Evolutionary conservation across 2,797 vertebrate species (phyloP).

Genomic region (Sebastes iracundus): DNA sequence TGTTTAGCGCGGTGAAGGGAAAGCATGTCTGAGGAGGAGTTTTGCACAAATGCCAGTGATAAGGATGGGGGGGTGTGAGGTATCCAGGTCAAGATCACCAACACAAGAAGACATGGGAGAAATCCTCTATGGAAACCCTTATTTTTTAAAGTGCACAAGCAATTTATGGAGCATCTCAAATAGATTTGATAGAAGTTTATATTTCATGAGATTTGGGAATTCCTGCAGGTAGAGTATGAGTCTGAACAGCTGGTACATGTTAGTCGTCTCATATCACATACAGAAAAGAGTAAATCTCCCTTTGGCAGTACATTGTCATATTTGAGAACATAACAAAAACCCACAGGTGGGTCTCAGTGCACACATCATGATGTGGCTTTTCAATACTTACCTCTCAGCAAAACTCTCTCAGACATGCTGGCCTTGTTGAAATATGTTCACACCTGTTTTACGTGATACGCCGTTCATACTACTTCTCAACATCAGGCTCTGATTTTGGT

Average conservation of each 20-base stretch:
- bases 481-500: constrained; percentile 15
- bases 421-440: constrained; percentile 1
- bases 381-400: background rate
- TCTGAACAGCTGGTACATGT: constrained; percentile 46
- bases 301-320: background rate
- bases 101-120: background rate
- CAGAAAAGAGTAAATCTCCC: constrained; percentile 16
- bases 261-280: constrained; percentile 15
- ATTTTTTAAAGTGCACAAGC: background rate
- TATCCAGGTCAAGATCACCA: constrained; percentile 24
- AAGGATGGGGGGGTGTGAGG: background rate
- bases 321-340: background rate
- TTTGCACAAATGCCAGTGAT: constrained; percentile 44
- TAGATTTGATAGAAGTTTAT: background rate
- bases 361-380: background rate
- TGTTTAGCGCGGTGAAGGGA: constrained; percentile 29
- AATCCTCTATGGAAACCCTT: background rate
- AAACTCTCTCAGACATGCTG: background rate
- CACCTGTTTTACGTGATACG: constrained; percentile 10
- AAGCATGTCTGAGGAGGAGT: constrained; percentile 21
- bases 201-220: constrained; percentile 7
- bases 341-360: background rate
- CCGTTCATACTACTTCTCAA: background rate
- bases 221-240: background rate
- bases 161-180: background rate